A percentile compares a stretch with the other conserved stretches of the same genome.
phyloP scores from a whole-genome alignment of 1,140 invertebrate species.

The Lordiphosa stackelbergi region DNA sequence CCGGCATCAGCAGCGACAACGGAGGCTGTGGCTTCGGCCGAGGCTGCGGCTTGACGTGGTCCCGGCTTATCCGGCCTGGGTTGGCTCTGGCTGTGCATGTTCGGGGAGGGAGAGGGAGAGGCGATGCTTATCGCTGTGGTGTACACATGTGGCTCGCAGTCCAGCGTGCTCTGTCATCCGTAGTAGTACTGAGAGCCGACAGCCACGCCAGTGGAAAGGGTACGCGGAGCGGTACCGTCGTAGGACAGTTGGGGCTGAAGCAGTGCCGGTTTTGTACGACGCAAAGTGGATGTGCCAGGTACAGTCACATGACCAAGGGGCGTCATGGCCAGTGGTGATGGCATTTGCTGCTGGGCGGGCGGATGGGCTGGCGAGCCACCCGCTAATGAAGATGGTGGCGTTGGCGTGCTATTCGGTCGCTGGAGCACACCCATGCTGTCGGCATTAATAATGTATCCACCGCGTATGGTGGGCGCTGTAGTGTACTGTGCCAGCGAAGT shows the following conservation, averaged over 20 bases:
- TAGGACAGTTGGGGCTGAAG: conserved; percentile 66
- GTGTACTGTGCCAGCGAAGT: conserved; percentile 65
- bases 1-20: not conserved
- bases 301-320: conserved; percentile 31
- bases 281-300: conserved; percentile 46
- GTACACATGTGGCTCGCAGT: conserved; percentile 48
- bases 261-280: conserved; percentile 45
- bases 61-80: conserved; percentile 10
- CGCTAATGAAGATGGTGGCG: conserved; percentile 44
- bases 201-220: conserved; percentile 65
- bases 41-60: not conserved
- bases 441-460: conserved; percentile 61
- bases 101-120: conserved; percentile 3
- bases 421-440: conserved; percentile 52
- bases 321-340: conserved; percentile 34
- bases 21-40: not conserved
- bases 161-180: conserved; percentile 64
- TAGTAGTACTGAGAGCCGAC: conserved; percentile 72
- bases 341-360: conserved; percentile 18
- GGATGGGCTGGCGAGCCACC: conserved; percentile 53
- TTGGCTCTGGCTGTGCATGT: conserved; percentile 7
- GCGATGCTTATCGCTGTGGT: conserved; percentile 24
- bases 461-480: conserved; percentile 61
- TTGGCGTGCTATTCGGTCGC: conserved; percentile 51
- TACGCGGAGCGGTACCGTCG: conserved; percentile 70